phyloP scores from a whole-genome alignment of 2,888 invertebrate species.

The Mesoligia furuncula region DNA sequence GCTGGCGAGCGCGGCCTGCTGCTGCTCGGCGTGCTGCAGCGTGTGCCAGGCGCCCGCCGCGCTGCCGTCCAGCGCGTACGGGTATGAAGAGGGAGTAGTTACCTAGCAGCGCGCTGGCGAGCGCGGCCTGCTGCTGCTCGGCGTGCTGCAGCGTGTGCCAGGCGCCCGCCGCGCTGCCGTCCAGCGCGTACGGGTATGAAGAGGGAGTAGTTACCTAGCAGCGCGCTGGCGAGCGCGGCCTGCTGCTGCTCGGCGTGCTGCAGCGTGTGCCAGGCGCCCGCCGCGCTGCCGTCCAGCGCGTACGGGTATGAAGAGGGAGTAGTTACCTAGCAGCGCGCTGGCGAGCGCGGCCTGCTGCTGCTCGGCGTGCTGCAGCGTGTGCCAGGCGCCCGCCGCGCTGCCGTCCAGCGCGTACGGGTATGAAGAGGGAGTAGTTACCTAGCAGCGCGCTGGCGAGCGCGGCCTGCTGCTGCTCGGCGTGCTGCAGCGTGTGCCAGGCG shows the following conservation, averaged over 20 bases:
- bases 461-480: conserved; percentile 95
- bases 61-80: no score
- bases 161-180: conserved; percentile 91
- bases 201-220: conserved; percentile 89
- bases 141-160: conserved; percentile 96
- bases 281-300: no score
- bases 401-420: no score
- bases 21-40: conserved; percentile 94
- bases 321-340: conserved; percentile 93
- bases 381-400: conserved; percentile 93
- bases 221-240: conserved; percentile 94
- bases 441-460: conserved; percentile 94
- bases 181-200: no score
- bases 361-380: conserved; percentile 95
- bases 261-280: conserved; percentile 94
- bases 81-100: background rate
- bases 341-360: conserved; percentile 95
- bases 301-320: no score
- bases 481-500: conserved; percentile 94
- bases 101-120: conserved; percentile 94
- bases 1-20: conserved; percentile 94
- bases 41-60: conserved; percentile 94
- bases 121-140: conserved; percentile 94
- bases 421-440: conserved; percentile 76
- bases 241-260: conserved; percentile 95